Percentiles rank a stretch among this genome's conserved stretches.
These are phyloP conservation scores for Oxyura jamaicensis DNA, from an alignment of 2,113 vertebrate genomes.

Conservation along the genomic window DNA sequence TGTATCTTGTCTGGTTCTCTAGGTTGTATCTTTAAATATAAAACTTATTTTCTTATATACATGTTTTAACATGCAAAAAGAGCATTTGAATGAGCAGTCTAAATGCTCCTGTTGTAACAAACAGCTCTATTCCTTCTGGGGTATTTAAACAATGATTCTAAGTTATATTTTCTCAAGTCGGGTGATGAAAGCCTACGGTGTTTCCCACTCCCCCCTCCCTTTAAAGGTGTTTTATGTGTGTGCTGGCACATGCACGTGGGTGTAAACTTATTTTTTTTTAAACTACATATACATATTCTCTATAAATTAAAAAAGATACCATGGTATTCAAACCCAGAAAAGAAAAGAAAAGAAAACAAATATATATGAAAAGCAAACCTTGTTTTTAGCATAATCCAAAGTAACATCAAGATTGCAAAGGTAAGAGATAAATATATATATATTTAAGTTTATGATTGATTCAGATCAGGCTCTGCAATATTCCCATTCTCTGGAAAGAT, in stretches of 20 bases:
- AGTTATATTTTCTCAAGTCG: constrained; percentile 28
- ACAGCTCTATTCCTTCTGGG: constrained; percentile 14
- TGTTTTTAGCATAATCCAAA: constrained; percentile 52
- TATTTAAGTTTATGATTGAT: constrained; percentile 82
- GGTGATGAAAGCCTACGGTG: not conserved
- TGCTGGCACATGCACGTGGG: not conserved
- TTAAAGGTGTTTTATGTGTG: not conserved
- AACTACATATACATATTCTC: constrained; percentile 21
- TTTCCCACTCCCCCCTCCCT: not conserved
- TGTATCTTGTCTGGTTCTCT: not conserved
- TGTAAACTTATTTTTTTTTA: not conserved
- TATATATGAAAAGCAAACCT: constrained; percentile 39
- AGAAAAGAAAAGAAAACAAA: constrained; percentile 28
- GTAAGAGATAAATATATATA: not conserved
- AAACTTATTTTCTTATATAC: constrained; percentile 50
- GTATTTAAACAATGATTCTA: constrained; percentile 28
- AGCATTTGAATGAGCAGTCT: constrained; percentile 8
- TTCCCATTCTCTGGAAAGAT: constrained; percentile 84
- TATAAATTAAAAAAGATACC: constrained; percentile 18
- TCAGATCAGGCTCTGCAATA: constrained; percentile 79
- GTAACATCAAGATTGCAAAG: constrained; percentile 14
- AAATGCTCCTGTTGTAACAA: constrained; percentile 22
- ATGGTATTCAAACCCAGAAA: constrained; percentile 11
- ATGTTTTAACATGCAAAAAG: constrained; percentile 64
- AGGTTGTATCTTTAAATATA: constrained; percentile 38